phyloP scores from a whole-genome alignment of 2,797 vertebrate species.

The Onychomys arenicola region DNA sequence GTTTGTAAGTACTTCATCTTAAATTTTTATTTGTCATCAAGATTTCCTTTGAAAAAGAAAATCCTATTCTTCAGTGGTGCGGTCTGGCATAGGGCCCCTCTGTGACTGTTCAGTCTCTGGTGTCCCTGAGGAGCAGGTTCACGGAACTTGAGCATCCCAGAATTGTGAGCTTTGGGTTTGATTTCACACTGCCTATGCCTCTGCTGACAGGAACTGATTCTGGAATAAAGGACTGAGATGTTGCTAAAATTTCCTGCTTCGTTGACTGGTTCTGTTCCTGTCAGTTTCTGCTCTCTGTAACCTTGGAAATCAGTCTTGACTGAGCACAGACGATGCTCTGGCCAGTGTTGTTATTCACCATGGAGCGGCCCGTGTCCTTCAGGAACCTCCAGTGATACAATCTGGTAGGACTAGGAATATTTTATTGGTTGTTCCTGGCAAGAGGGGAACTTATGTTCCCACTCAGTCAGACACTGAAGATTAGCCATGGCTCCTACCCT shows the following conservation, averaged over 20 bases:
- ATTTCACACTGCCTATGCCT: not conserved
- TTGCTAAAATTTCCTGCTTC: not conserved
- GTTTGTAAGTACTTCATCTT: constrained; percentile 85
- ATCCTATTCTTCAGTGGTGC: not conserved
- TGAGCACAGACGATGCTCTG: not conserved
- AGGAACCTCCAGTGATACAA: not conserved
- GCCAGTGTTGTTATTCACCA: not conserved
- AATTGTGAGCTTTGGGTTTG: rapidly evolving
- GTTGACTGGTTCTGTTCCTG: not conserved
- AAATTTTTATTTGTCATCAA: not conserved
- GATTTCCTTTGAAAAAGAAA: not conserved
- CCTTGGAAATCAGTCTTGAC: not conserved
- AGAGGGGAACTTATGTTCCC: not conserved
- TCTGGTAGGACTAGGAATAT: not conserved
- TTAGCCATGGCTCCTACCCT: constrained; percentile 62
- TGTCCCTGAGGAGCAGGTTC: not conserved
- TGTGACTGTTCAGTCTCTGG: not conserved
- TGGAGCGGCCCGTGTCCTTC: not conserved
- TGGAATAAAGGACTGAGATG: not conserved
- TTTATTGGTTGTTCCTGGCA: constrained; percentile 26
- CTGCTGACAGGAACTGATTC: not conserved
- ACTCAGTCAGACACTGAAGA: constrained; percentile 58
- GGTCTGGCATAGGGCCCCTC: not conserved
- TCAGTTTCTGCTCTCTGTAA: not conserved
- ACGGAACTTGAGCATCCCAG: not conserved